A percentile compares a stretch with the other conserved stretches of the same genome.
phyloP scores from a whole-genome alignment of 2,113 vertebrate genomes.

The Heterotilapia buettikoferi region DNA sequence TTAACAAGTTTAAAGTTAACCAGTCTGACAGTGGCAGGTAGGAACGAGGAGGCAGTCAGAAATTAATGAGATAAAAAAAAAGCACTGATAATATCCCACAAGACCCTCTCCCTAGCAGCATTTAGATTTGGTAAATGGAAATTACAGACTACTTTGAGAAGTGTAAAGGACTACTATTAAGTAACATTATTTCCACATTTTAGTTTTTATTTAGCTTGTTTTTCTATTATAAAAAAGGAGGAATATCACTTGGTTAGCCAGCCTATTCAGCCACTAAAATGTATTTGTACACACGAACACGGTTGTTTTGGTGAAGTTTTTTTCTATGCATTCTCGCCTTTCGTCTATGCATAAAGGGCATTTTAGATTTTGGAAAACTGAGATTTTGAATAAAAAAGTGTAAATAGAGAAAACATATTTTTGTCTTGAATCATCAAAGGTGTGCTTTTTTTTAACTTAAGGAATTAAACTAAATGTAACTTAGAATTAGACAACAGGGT shows the following conservation, averaged over 20 bases:
- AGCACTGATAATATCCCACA: background rate
- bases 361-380: background rate
- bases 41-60: background rate
- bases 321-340: rapidly evolving
- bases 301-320: background rate
- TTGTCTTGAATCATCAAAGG: background rate
- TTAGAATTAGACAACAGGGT: background rate
- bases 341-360: rapidly evolving
- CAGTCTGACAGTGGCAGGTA: background rate
- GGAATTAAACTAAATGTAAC: background rate
- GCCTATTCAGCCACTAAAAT: background rate
- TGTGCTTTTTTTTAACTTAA: background rate
- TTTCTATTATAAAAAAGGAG: background rate
- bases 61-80: background rate
- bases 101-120: background rate
- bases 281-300: background rate
- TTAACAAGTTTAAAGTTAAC: background rate
- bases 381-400: background rate
- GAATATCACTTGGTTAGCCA: background rate
- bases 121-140: background rate
- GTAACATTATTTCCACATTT: background rate
- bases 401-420: background rate
- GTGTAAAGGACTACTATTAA: background rate
- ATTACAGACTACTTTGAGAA: background rate
- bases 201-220: background rate